These are phyloP conservation scores for Ceratina japonica DNA, from an alignment of 1,140 invertebrate genomes.

Conservation along the genomic window DNA sequence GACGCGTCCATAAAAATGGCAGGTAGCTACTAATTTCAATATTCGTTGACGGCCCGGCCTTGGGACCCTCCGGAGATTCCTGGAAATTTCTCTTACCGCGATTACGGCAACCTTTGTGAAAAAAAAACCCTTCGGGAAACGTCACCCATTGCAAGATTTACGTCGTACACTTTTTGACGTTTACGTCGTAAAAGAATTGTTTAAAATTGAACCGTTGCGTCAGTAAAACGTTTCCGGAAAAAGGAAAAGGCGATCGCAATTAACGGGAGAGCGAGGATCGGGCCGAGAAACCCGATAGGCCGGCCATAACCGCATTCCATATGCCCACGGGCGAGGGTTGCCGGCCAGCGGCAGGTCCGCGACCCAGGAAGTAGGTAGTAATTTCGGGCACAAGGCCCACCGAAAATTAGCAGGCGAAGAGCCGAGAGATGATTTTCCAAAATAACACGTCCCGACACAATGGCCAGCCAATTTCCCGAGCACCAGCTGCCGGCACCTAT, in stretches of 20 bases:
- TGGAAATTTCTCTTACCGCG: background rate
- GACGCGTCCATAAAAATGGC: background rate
- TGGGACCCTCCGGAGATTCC: background rate
- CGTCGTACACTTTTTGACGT: too few relatives aligned
- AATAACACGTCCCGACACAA: conserved; percentile 72
- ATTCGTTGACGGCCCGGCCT: conserved; percentile 3
- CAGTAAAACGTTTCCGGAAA: background rate
- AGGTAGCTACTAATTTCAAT: background rate
- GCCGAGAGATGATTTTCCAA: conserved; percentile 76
- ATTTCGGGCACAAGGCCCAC: conserved; percentile 66
- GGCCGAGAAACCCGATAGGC: conserved; percentile 47
- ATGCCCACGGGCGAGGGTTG: conserved; percentile 50
- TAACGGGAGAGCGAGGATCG: conserved; percentile 24
- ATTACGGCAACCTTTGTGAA: background rate
- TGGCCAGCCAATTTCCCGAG: conserved; percentile 69
- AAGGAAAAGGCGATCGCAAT: conserved; percentile 20
- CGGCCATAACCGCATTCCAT: conserved; percentile 65
- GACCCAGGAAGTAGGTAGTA: conserved; percentile 71
- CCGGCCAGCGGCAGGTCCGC: conserved; percentile 46
- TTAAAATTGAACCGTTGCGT: background rate
- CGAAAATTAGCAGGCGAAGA: conserved; percentile 76
- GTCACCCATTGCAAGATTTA: too few relatives aligned
- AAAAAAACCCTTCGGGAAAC: background rate
- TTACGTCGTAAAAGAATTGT: too few relatives aligned
- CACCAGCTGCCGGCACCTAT: conserved; percentile 75